Base-by-base conservation (phyloP, 2,888 invertebrate species). In the Nephrocerus scutellatus region DNA sequence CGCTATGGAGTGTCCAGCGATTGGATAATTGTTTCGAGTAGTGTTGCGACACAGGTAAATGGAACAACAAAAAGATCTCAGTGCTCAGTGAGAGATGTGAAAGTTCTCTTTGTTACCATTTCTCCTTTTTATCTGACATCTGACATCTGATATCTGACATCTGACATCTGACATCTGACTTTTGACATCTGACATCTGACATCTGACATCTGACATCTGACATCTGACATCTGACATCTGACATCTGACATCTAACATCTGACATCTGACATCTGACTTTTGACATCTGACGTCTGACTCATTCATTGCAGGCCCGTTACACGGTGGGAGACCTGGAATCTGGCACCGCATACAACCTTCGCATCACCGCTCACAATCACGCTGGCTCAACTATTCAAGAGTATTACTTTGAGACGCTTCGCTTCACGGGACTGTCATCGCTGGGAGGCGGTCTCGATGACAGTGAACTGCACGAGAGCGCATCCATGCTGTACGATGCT, bases 361-460 rank as follows among this genome's bases (percentile, higher is more conserved):
- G 74, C 9, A 71, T 80, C 20, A 74, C 74, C 3, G 79, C 79
- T 2, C 73, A 75, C 53, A 80, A 78, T 54, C 75, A 77, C 54
- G 79, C 79, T 5, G 80, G 80, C 0, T 72, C 75, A 8, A 76
- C 76, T 3, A 72, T 75, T 31, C 72, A 73, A 29, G 73, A 74
- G 47, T 74, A 76, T 49, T 68, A 70, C 41, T 76, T 79, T 58
- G 72, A 71, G 39, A 80, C 79, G 3, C 60, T 74, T 33, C 72
- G 72, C 19, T 66, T 72, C 37, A 66, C 73, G 47, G 72, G 74
- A 54, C 62, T 68, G 30, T 53, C 61, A 19, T 31, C 50, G 1
- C 56, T 58, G 42, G 25, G 24, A 8, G 44, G 46, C 10, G 55
- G 53, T 4, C 36, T 57, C 32, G 54, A 58, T 30, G 52, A 54